A percentile compares a stretch with the other conserved stretches of the same genome.
Evolutionary conservation across 2,888 invertebrate species (phyloP).

Genomic region (Netelia inedita): DNA sequence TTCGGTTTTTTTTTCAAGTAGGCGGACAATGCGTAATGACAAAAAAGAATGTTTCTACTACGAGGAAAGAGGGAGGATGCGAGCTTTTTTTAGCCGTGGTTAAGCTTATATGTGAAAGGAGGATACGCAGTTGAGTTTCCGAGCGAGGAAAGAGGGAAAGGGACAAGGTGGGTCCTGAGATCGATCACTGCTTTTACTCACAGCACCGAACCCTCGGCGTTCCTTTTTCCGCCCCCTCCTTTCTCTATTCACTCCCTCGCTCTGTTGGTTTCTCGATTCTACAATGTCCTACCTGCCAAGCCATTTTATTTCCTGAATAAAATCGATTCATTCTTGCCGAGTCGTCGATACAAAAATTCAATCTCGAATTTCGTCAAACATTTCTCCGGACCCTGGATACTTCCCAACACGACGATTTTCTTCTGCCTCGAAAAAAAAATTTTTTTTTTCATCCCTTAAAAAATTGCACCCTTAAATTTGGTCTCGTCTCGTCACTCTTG

Average conservation of each 20-base stretch:
- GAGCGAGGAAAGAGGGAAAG: constrained; percentile 8
- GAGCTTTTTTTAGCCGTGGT: background rate
- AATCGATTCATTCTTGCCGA: background rate
- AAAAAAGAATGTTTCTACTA: background rate
- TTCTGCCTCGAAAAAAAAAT: too few species aligned
- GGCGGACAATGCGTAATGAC: background rate
- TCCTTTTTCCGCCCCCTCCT: background rate
- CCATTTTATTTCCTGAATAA: background rate
- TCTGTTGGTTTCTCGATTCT: background rate
- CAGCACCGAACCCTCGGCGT: constrained; percentile 4
- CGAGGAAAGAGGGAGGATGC: background rate
- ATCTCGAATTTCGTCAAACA: background rate
- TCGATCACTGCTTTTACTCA: constrained; percentile 46
- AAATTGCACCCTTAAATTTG: too few species aligned
- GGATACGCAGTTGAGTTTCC: constrained; percentile 44
- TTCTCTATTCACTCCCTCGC: constrained; percentile 6
- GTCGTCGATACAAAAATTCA: background rate
- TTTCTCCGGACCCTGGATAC: too few species aligned
- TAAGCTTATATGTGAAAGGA: constrained; percentile 24
- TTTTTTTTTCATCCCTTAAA: too few species aligned
- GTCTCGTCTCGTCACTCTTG: too few species aligned
- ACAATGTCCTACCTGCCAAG: background rate
- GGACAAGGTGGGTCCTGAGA: constrained; percentile 9
- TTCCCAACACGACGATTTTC: too few species aligned
- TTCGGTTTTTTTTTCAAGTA: background rate